Evolutionary conservation across 2,888 invertebrate species (phyloP), one percentile per base, ranked within the genome.

Genomic region (Acanthosoma haemorrhoidale): DNA sequence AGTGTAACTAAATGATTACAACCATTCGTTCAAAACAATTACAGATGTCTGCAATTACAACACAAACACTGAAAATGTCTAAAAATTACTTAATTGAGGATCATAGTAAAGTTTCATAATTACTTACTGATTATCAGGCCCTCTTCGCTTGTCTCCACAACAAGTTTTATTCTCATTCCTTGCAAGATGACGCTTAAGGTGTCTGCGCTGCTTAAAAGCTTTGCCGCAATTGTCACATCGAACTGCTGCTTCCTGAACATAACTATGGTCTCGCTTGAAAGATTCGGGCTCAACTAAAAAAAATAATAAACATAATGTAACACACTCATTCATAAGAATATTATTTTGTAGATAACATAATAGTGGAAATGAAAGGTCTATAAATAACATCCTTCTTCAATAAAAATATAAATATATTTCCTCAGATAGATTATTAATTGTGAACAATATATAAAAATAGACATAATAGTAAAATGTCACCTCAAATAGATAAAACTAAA

Each of bases 201-300:
- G 72, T 25, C 73, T 61, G 21, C 67, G 68, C 41, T 75, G 73
- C 21, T 71, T 70, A 31, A 72, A 75, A 8, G 69, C 61, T 29
- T 73, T 73, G 21, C 72, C 73, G 67, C 74, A 74, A 13, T 38
- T 70, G 16, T 43, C 36, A 57, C 74, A 75, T 18, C 70, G 63
- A 13, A 73, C 66, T 31, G 71, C 63, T 29, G 63, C 69, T 29
- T 69, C 71, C 36, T 72, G 72, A 6, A 69, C 70, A 63, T 73
- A 73, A 34, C 70, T 70, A 36, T 73, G 73, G 39, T 73, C 73
- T 31, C 70, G 43, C 34, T 73, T 73, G 9, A 70, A 68, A 29
- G 60, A 57, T 34, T 73, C 71, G 3, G 72, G 71, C 41, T 67
- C 61, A 13, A 36, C 21, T 68, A 71, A 60, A 29, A 32, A 39